These are phyloP conservation scores for Patella caerulea DNA, from an alignment of 2,888 invertebrate species.

Conservation along the genomic window DNA sequence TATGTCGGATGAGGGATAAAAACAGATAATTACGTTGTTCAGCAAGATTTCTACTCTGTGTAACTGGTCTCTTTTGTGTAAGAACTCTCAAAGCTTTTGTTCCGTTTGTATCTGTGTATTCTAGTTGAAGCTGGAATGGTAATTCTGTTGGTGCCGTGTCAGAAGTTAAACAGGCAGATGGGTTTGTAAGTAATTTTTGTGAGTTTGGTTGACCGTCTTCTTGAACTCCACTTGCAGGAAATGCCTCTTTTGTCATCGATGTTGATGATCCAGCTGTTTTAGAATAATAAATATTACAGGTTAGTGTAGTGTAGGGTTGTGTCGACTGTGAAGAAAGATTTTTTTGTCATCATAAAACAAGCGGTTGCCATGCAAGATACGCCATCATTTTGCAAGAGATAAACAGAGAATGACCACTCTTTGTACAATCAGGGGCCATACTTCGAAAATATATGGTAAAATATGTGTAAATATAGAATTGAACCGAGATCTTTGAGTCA, in stretches of 20 bases:
- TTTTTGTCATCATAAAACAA: conserved; percentile 21
- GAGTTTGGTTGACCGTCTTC: too few species aligned
- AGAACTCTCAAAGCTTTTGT: conserved; percentile 65
- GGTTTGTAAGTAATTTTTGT: too few species aligned
- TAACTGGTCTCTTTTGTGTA: conserved; percentile 61
- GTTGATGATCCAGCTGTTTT: conserved; percentile 20
- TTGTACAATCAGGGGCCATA: too few species aligned
- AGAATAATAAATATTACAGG: conserved; percentile 12
- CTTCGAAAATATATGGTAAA: too few species aligned
- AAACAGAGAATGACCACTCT: too few species aligned
- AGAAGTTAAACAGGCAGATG: too few species aligned
- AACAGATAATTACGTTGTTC: conserved; percentile 54
- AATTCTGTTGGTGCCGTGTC: conserved; percentile 35
- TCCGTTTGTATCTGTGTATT: conserved; percentile 66
- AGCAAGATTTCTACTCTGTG: conserved; percentile 56
- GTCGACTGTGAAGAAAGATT: conserved; percentile 11
- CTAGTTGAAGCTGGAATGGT: conserved; percentile 67
- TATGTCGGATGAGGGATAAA: not conserved
- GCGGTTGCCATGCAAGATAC: not conserved
- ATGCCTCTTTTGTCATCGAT: conserved; percentile 12
- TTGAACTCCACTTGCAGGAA: too few species aligned
- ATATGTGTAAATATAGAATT: too few species aligned
- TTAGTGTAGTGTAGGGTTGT: not conserved
- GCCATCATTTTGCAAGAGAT: too few species aligned
- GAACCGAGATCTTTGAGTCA: too few species aligned